phyloP scores from a whole-genome alignment of 2,888 invertebrate genomes.

The Eudasyphora cyanicolor region DNA sequence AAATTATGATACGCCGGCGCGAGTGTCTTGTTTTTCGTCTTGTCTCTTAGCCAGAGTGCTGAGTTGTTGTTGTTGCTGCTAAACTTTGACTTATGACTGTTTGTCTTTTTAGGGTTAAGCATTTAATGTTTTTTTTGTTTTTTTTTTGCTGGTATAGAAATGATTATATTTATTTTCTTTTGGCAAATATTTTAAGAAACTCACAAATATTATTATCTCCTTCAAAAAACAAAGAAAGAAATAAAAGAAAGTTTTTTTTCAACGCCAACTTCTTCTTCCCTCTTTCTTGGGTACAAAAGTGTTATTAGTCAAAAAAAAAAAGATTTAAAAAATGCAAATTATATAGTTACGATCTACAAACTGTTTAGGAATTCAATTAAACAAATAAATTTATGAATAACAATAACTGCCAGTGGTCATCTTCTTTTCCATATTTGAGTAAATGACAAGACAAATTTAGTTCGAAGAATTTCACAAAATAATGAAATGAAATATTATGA shows the following conservation, averaged over 20 bases:
- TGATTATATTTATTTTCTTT: constrained; percentile 17
- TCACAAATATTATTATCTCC: constrained; percentile 23
- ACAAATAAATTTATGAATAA: not conserved
- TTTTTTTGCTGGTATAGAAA: not conserved
- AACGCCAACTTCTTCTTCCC: not conserved
- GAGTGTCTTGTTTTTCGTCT: not conserved
- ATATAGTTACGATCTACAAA: not conserved
- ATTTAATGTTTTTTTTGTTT: not conserved
- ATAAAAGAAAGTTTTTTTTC: constrained; percentile 36
- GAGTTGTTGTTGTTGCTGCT: not conserved
- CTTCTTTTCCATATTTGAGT: no score
- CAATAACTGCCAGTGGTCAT: no score
- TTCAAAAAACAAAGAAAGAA: not conserved
- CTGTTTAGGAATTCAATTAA: not conserved
- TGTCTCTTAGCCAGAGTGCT: not conserved
- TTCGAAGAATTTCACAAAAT: not conserved
- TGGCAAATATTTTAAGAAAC: not conserved
- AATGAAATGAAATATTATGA: no score
- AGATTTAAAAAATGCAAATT: constrained; percentile 1
- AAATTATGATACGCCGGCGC: constrained; percentile 8
- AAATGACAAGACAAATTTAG: not conserved
- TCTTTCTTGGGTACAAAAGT: not conserved
- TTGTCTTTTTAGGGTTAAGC: constrained; percentile 33
- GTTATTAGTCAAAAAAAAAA: not conserved
- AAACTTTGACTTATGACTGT: constrained; percentile 35